phyloP scores from a whole-genome alignment of 2,888 invertebrate genomes.

The Cancer borealis region DNA sequence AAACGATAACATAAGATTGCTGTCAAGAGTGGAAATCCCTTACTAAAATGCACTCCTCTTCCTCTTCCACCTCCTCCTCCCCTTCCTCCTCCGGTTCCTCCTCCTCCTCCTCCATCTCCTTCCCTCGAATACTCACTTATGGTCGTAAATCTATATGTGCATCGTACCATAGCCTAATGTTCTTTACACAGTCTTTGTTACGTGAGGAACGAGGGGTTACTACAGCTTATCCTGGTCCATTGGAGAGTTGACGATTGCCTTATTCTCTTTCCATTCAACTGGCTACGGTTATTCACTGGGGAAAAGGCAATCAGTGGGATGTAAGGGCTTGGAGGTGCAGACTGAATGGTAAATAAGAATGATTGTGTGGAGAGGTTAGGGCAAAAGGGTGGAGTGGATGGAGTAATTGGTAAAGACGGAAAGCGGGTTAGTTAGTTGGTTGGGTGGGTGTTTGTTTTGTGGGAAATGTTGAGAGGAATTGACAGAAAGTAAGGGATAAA shows the following conservation, averaged over 20 bases:
- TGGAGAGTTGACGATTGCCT: background rate
- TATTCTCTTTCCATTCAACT: background rate
- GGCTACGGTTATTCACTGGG: background rate
- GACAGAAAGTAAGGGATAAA: no score
- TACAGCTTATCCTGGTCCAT: background rate
- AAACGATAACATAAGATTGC: constrained; percentile 20
- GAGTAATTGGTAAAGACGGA: no score
- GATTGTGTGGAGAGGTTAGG: background rate
- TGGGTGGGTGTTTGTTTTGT: no score
- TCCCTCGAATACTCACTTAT: background rate
- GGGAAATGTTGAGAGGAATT: no score
- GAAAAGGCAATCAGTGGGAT: background rate
- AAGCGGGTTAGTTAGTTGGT: no score
- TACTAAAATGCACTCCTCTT: background rate
- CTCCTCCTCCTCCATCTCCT: background rate
- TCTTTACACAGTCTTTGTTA: background rate
- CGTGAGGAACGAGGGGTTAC: background rate
- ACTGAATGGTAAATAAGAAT: background rate
- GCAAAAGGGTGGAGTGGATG: background rate
- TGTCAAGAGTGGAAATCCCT: background rate
- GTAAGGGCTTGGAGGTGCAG: constrained; percentile 2
- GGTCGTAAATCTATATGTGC: background rate
- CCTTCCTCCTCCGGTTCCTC: no score
- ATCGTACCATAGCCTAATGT: background rate
- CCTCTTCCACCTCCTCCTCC: background rate